These are phyloP conservation scores for Phallusia fumigata DNA, from an alignment of 23 tunicate species.

Conservation along the genomic window DNA sequence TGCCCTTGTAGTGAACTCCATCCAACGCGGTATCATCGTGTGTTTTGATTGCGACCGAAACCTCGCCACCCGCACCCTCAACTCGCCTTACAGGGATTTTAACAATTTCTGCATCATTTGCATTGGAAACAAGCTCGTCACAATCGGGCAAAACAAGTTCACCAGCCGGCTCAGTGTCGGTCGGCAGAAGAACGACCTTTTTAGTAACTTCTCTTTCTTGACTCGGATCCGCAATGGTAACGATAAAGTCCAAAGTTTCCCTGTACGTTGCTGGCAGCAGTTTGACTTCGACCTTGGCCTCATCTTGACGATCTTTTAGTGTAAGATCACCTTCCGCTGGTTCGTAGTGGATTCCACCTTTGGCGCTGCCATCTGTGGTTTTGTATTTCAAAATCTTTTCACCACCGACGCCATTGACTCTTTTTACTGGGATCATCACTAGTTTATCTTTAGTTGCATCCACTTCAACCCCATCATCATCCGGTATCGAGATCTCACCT, in stretches of 20 bases:
- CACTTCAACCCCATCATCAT: neutral
- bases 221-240: neutral
- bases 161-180: conserved; percentile 13
- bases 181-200: neutral
- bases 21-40: conserved; percentile 38
- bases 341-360: conserved; percentile 28
- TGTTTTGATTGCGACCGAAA: conserved; percentile 25
- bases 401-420: conserved; percentile 35
- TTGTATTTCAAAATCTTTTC: neutral
- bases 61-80: conserved; percentile 25
- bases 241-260: neutral
- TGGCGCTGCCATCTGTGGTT: conserved; percentile 34
- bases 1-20: conserved; percentile 46
- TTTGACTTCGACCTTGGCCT: conserved; percentile 12
- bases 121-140: conserved; percentile 12
- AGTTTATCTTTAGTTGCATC: conserved; percentile 7
- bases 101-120: conserved; percentile 21
- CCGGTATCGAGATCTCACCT: conserved; percentile 4
- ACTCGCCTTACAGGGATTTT: conserved; percentile 11
- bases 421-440: conserved; percentile 16
- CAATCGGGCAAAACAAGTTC: neutral
- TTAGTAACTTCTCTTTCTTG: neutral
- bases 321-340: conserved; percentile 25
- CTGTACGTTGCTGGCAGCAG: conserved; percentile 17
- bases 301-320: conserved; percentile 24